A percentile compares a stretch with the other conserved stretches of the same genome.
Conservation (phyloP, 2,888 invertebrate species). For the Meiosimyza platycephala region DNA sequence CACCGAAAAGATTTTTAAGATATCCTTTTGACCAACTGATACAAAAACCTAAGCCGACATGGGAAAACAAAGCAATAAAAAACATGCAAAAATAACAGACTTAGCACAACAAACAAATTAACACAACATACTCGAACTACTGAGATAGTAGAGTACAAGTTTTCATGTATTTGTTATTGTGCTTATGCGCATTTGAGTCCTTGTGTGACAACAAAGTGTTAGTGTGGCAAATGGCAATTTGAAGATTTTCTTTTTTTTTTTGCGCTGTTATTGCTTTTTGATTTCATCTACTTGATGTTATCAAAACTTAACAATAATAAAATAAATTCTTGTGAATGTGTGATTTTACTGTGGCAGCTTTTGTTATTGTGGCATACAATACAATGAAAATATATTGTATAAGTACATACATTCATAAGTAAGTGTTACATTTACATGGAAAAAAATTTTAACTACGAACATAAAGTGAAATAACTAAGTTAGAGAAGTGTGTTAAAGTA, state of each 20-base stretch:
- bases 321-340: slow-evolving; percentile 14
- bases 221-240: no score
- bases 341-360: slow-evolving; percentile 9
- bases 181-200: neutral
- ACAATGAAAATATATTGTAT: no score
- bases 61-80: no score
- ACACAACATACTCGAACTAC: no score
- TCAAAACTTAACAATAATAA: slow-evolving; percentile 7
- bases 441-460: no score
- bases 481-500: no score
- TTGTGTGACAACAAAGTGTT: no score
- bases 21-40: neutral
- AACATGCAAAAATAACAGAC: no score
- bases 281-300: neutral
- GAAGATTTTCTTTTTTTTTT: neutral
- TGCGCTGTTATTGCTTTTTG: neutral
- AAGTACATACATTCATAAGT: no score
- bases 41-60: neutral
- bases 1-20: slow-evolving; percentile 1
- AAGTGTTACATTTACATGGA: no score
- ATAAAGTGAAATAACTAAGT: no score
- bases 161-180: neutral
- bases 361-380: neutral
- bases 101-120: no score
- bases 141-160: neutral